Evolutionary conservation across 2,797 vertebrate genomes (phyloP), one percentile per base, ranked within the genome.

Genomic region (Poecilia wingei): DNA sequence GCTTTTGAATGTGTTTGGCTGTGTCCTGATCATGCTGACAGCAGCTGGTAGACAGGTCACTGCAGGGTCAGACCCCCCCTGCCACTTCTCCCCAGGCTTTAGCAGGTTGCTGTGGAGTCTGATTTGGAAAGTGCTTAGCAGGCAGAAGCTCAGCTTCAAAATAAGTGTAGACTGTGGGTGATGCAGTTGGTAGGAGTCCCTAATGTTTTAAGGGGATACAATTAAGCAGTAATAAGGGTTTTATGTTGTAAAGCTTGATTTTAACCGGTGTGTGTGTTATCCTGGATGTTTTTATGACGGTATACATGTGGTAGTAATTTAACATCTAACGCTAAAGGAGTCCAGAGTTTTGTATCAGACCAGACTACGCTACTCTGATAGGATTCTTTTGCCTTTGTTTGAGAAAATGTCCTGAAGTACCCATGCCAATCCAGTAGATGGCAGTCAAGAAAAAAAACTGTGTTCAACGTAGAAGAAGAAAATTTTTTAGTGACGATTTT

Each of bases 41-140:
- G 79, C 88, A 90, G 86, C 86, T 80, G 86, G 74, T 82, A n/a
- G 43, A 25, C 18, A 43, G 85, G 84, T 79, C 70, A 79, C 47
- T 45, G 47, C 49, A 10, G 75, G 82, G 82, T 91, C 72, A 75
- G 72, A 64, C 13, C 28, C 12, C 61, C 39, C 12, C 33, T 0
- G 13, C 64, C 22, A 69, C 25, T 16, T 46, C 68, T 55, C 68
- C 47, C 13, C 18, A 69, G 59, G 72, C 57, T 51, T 81, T 79
- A 55, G 59, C 33, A 46, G 53, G 87, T 87, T 85, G 78, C 81
- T 61, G 14, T 82, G 76, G 87, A 83, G 77, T 86, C 75, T 3
- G 72, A 73, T 74, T 75, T 78, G 72, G 77, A 71, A 76, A 78
- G 71, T 70, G 72, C 77, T 76, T 2, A 6, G 18, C 28, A 39